Conservation (phyloP, 2,888 invertebrate genomes). For the Drosophila anomalipes region DNA sequence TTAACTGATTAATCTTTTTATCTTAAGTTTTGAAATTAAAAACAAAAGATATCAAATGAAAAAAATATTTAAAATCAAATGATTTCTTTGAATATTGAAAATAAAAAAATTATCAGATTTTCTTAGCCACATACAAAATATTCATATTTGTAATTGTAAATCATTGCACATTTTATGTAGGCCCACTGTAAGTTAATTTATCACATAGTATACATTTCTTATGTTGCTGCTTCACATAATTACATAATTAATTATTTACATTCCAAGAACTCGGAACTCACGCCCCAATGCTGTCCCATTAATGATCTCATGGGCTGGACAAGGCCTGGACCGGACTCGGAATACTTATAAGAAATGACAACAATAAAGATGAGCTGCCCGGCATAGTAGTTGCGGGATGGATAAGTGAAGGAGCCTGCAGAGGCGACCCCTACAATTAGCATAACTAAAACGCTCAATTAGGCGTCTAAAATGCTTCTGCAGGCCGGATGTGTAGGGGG, state of each 20-base stretch:
- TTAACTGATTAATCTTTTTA: too few species aligned
- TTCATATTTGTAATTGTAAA: background rate
- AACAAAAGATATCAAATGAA: background rate
- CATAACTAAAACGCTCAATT: slow-evolving; percentile 80
- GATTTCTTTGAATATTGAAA: too few species aligned
- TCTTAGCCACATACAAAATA: background rate
- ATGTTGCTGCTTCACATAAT: slow-evolving; percentile 13
- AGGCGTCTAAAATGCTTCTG: slow-evolving; percentile 63
- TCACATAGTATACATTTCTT: background rate
- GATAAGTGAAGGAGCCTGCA: background rate
- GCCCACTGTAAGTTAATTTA: background rate
- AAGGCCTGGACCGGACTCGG: slow-evolving; percentile 21
- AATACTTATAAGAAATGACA: slow-evolving; percentile 54
- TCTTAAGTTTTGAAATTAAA: too few species aligned
- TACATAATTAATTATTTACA: slow-evolving; percentile 51
- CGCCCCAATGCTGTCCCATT: slow-evolving; percentile 33
- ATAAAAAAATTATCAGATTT: too few species aligned
- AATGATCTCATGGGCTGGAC: slow-evolving; percentile 34
- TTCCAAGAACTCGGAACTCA: slow-evolving; percentile 26
- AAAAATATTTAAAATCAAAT: background rate
- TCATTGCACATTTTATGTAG: background rate
- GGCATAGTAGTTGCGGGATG: background rate
- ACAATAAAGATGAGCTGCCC: slow-evolving; percentile 50
- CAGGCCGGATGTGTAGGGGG: slow-evolving; percentile 18
- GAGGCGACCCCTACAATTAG: slow-evolving; percentile 63